Evolutionary conservation across 2,113 vertebrate genomes (phyloP).

Genomic region (Gambusia holbrooki): DNA sequence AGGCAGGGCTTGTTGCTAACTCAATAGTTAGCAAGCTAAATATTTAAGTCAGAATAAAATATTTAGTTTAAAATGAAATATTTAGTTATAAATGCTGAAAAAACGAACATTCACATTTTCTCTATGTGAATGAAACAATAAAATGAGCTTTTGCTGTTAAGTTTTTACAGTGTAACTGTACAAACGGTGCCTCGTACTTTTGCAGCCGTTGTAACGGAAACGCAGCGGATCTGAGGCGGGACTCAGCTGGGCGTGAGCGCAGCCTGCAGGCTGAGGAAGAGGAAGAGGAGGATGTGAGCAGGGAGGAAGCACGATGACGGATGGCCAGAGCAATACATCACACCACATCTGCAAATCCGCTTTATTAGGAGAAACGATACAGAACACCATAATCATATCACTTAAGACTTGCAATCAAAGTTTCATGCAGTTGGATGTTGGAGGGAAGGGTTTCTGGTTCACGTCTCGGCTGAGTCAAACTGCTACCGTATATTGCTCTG

Average conservation of each 20-base stretch:
- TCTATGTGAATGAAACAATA: too few species aligned
- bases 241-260: not conserved
- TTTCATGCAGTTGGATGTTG: conserved; percentile 62
- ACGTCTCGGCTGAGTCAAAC: conserved; percentile 37
- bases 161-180: too few species aligned
- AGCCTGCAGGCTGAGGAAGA: not conserved
- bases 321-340: conserved; percentile 72
- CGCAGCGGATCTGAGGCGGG: not conserved
- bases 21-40: too few species aligned
- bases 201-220: too few species aligned
- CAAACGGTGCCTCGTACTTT: too few species aligned
- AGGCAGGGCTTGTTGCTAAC: too few species aligned
- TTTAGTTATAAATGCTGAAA: too few species aligned
- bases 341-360: conserved; percentile 61
- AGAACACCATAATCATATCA: conserved; percentile 84
- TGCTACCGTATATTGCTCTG: conserved; percentile 71
- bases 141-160: too few species aligned
- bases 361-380: conserved; percentile 86
- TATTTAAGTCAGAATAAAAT: too few species aligned
- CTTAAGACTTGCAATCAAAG: conserved; percentile 61
- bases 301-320: conserved; percentile 25
- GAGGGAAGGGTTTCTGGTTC: conserved; percentile 30
- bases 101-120: too few species aligned
- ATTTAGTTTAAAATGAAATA: too few species aligned
- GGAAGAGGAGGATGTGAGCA: conserved; percentile 45